Base-by-base conservation (phyloP, 2,888 invertebrate species). In the Drosophila nigricruria region DNA sequence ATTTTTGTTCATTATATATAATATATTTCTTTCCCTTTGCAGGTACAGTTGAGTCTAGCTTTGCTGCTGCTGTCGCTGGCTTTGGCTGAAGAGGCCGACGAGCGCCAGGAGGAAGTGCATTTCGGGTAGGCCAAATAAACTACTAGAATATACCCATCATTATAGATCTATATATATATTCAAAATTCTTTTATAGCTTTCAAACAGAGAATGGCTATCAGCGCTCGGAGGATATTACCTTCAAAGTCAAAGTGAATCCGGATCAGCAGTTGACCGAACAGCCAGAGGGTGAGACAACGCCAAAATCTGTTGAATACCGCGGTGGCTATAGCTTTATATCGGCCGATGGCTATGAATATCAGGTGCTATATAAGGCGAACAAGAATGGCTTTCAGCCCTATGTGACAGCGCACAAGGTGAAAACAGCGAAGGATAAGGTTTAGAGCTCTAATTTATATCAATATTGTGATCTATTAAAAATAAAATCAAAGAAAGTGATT, bases 331-430 rank as follows among this genome's bases (percentile, higher is more conserved):
- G 93, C 56, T 95, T 94, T 77, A 92, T 93, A 45, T 94, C 94
- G 1, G 93, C 93, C 27, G 94, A 95, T 91, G 94, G 94, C 23
- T 92, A 93, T 65, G 93, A 93, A 34, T 94, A 94, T 82, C 93
- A 93, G 12, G 93, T 94, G 10, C 91, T 92, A 36, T 95, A 94
- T 83, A 93, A 93, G 30, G 95, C 95, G 5, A 94, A 94, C 73
- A 94, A 94, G 79, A 94, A 94, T 67, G 95, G 95, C 2, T 95
- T 93, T 81, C 93, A 93, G 65, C 93, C 92, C 2, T 90, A 91
- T 77, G 92, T 92, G 38, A 92, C 92, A 6, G 92, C 92, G 0
- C 91, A 87, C 53, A 92, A 92, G 66, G 76, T 92, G 43, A 57
- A 78, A 14, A 20, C 67, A 32, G 18, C 23, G 2, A 56, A 53